Evolutionary conservation across 1,140 invertebrate genomes (phyloP), one percentile per base, ranked within the genome.

Genomic region (Medauroidea extradentata): DNA sequence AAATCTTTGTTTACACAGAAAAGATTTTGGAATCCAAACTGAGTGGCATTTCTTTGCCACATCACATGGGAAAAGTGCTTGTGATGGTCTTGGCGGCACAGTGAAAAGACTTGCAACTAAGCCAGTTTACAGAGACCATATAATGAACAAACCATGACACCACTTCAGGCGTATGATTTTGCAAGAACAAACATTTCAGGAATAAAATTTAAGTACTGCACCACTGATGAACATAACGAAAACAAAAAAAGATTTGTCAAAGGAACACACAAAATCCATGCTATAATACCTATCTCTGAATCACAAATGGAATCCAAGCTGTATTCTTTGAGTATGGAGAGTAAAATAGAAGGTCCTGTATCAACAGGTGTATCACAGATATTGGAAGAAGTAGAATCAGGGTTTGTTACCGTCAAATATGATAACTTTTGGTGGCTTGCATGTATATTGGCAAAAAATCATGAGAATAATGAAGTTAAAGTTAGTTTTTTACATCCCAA

Each of bases 21-120:
- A 61, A 53, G 69, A 75, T 59, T 75, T 71, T 63, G 52, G 43
- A n/a, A 43, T 71, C 1, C 52, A 68, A 14, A 64, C 70, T 21
- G 65, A 73, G 57, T 74, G 70, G 70, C 46, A 71, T 59, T 73
- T 70, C 59, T 67, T 64, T 57, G 64, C 64, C n/a, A 74, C 69
- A 38, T 59, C 63, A 13, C 74, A 68, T 53, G 74, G 60, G 18
- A 70, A 76, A 66, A 65, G 71, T 49, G 74, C 73, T 34, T 76
- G 74, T 29, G 78, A 79, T 54, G 67, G 69, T 13, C 55, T 65
- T 16, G 65, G 63, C 1, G 70, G 65, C 34, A 57, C 63, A 38
- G 21, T 70, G 0, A 72, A 73, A 62, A 62, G 66, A 60, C 54
- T 59, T 29, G 62, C 65, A 43, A 29, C 51, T 23, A 29, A 59